Conservation (phyloP, 2,888 invertebrate species). For the Drosophila algonquin region DNA sequence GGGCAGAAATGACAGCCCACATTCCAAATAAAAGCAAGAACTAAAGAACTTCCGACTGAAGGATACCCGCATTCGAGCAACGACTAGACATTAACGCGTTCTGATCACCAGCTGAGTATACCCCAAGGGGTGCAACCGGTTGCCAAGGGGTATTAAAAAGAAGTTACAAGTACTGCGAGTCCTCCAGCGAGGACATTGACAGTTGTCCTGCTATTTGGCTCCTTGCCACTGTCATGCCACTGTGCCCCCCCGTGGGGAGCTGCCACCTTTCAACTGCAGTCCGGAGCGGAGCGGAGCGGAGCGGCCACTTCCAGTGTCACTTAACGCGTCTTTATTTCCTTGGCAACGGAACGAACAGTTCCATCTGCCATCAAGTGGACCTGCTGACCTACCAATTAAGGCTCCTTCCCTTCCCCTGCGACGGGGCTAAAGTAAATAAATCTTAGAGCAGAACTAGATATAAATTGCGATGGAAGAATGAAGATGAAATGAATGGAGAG, state of each 20-base stretch:
- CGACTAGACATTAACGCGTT: background rate
- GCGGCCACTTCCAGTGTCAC: slow-evolving; percentile 34
- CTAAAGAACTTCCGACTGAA: background rate
- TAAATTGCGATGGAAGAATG: slow-evolving; percentile 29
- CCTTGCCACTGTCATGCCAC: slow-evolving; percentile 2
- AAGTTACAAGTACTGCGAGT: slow-evolving; percentile 14
- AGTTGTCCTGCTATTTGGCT: background rate
- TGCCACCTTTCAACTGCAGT: slow-evolving; percentile 20
- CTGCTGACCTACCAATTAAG: slow-evolving; percentile 70
- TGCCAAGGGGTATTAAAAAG: background rate
- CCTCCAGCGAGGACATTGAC: background rate
- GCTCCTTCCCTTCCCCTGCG: slow-evolving; percentile 39
- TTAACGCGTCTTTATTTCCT: slow-evolving; percentile 37
- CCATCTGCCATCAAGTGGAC: slow-evolving; percentile 47
- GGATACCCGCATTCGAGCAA: background rate
- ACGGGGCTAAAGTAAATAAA: slow-evolving; percentile 34
- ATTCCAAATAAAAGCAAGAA: slow-evolving; percentile 32
- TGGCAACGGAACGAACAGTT: slow-evolving; percentile 46
- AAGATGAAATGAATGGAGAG: background rate
- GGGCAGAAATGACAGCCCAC: slow-evolving; percentile 34
- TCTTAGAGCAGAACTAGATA: slow-evolving; percentile 42
- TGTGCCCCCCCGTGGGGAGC: background rate
- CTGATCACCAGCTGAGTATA: background rate
- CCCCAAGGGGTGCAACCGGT: no score
- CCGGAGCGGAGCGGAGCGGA: background rate